Base-by-base conservation (phyloP, 2,888 invertebrate species). In the Eristalinus sepulchralis region DNA sequence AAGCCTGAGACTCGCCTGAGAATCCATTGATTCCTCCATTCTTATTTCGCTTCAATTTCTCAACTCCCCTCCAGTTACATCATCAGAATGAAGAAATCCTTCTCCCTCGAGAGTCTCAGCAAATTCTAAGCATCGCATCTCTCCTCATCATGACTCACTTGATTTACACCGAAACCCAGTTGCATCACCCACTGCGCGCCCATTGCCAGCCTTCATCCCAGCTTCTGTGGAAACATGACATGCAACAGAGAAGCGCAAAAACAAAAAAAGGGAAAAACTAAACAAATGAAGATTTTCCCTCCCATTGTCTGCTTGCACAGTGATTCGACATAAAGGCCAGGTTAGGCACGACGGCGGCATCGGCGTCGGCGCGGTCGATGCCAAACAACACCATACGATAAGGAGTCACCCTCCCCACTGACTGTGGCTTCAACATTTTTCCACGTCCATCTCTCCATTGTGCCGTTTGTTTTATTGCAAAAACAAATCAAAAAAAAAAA, bases 261-360 rank as follows among this genome's bases (percentile, higher is more conserved):
- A 13, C 39, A 4, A 53, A 75, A 5, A 64, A 17, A 1, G 63
- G 11, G 1, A 57, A 66, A 57, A n/a, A 76, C n/a, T 6, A 60
- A 57, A 75, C 53, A 22, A 57, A 78, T 27, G 59, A 85, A 81
- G 68, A 85, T 60, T 77, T 70, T 81, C 63, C 73, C 81, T 78
- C 36, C 62, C 70, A 86, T 86, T 86, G 86, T 86, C 47, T 78
- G 27, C 27, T 59, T 53, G 72, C 66, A 39, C 36, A 24, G 70
- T 68, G 63, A 82, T 67, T 79, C 78, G 75, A 75, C 86, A 83
- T 83, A 86, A 86, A 86, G 86, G 86, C 86, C 86, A 86, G 86
- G 86, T 79, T 78, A 86, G 63, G 66, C 86, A 86, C 86, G 86
- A 86, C 82, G 27, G 5, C 5, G 27, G 2, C 27, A 5, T 2